Evolutionary conservation across 2,113 vertebrate species (phyloP).

Genomic region (Penelope pileata): DNA sequence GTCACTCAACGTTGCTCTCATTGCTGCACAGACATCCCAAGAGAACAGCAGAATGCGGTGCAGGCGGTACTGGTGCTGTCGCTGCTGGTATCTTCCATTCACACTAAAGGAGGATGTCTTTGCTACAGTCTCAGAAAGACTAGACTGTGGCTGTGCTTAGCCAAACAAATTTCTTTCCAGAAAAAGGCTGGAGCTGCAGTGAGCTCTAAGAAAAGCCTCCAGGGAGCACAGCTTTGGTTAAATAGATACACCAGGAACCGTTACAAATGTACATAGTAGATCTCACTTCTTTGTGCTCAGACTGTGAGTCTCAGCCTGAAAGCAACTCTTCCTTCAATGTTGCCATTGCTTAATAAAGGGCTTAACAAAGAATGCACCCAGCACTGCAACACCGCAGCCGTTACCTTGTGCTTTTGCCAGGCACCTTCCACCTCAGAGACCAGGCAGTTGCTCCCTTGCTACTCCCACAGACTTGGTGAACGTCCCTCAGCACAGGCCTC

Average conservation of each 20-base stretch:
- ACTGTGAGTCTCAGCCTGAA: neutral
- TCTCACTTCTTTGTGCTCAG: neutral
- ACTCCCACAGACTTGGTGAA: neutral
- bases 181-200: neutral
- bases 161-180: slow-evolving; percentile 10
- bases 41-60: accelerated
- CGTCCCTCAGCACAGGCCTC: neutral
- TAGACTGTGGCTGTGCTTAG: neutral
- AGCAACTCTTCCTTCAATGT: neutral
- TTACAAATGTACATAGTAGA: neutral
- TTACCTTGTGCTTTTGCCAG: neutral
- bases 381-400: neutral
- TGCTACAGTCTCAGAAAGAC: neutral
- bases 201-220: slow-evolving; percentile 20
- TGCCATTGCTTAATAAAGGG: neutral
- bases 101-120: neutral
- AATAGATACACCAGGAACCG: neutral
- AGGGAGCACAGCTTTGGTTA: neutral
- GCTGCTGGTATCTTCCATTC: neutral
- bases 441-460: neutral
- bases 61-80: neutral
- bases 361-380: neutral
- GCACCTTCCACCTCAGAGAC: neutral
- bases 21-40: neutral
- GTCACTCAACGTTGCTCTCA: neutral